A percentile compares a stretch with the other conserved stretches of the same genome.
phyloP scores from a whole-genome alignment of 2,113 vertebrate species.

The Corythornis cristatus region DNA sequence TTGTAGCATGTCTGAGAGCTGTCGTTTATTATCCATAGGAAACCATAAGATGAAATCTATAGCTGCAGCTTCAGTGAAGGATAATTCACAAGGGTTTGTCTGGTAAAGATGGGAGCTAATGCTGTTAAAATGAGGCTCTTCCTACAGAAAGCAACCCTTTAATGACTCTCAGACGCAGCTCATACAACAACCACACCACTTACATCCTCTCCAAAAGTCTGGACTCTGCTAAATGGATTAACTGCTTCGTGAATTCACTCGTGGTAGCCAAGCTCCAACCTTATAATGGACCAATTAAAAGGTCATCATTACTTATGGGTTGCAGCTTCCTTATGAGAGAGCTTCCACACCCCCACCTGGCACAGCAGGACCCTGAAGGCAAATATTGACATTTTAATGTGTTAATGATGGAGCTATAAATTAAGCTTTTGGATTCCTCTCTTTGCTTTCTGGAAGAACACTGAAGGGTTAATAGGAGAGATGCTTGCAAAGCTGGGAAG shows the following conservation, averaged over 20 bases:
- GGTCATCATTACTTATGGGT: neutral
- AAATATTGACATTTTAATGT: neutral
- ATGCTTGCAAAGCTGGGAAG: neutral
- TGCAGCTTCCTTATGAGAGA: neutral
- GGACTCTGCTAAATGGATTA: constrained; percentile 48
- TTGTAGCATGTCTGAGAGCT: constrained; percentile 21
- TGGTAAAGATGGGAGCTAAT: neutral
- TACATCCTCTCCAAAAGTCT: constrained; percentile 23
- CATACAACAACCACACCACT: constrained; percentile 18
- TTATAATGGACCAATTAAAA: constrained; percentile 45
- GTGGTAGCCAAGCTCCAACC: neutral
- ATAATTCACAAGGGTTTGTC: constrained; percentile 14
- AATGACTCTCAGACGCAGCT: constrained; percentile 41
- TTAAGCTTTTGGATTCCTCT: neutral
- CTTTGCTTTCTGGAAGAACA: neutral
- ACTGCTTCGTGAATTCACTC: constrained; percentile 38
- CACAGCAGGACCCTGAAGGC: neutral
- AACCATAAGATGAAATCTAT: constrained; percentile 30
- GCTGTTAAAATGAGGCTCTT: constrained; percentile 5
- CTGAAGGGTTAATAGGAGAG: neutral
- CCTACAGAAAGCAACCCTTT: constrained; percentile 41
- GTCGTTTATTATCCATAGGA: neutral
- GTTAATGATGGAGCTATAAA: neutral
- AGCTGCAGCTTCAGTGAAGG: neutral
- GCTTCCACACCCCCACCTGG: neutral